Evolutionary conservation across 2,113 vertebrate genomes (phyloP).

Genomic region (Athene cunicularia): DNA sequence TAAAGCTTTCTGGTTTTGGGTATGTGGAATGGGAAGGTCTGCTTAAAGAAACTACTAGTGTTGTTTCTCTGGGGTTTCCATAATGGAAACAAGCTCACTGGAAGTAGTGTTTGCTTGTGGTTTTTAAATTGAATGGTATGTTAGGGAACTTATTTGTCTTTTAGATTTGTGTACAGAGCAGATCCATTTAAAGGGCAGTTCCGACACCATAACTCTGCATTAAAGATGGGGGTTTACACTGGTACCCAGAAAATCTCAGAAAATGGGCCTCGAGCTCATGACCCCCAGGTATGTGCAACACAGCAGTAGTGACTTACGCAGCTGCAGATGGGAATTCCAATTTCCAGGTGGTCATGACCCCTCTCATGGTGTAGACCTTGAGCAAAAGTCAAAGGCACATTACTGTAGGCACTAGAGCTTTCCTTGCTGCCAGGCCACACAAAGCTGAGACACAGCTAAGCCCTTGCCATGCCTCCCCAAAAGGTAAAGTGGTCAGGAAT

Average conservation of each 20-base stretch:
- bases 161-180: background rate
- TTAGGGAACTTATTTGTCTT: background rate
- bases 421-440: background rate
- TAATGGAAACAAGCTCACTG: background rate
- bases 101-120: background rate
- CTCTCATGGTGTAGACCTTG: background rate
- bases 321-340: background rate
- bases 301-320: background rate
- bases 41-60: background rate
- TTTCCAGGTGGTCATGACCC: background rate
- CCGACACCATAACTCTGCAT: background rate
- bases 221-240: background rate
- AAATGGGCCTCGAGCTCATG: background rate
- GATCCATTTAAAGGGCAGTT: background rate
- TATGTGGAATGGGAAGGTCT: background rate
- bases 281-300: fast-evolving
- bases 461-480: background rate
- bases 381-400: background rate
- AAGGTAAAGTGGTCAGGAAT: background rate
- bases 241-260: background rate
- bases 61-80: background rate
- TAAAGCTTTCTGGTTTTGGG: background rate
- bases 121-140: background rate
- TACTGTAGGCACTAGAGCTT: background rate
- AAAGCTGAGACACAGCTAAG: background rate